Percentiles rank a stretch among this genome's conserved stretches.
Evolutionary conservation across 2,797 vertebrate species (phyloP).

Genomic region (Lutra lutra): DNA sequence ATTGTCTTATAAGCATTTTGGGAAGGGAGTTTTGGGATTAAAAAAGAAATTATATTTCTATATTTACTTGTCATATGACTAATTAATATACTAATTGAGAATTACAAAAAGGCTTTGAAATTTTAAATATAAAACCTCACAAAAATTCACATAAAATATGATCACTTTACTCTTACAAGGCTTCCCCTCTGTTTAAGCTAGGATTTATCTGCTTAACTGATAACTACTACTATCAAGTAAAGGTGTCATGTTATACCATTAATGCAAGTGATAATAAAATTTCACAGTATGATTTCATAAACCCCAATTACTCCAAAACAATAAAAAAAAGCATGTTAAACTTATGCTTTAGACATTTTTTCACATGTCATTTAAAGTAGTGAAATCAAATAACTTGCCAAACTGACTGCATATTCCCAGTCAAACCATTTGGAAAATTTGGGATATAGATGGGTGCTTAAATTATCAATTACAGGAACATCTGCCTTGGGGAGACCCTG

Average conservation of each 20-base stretch:
- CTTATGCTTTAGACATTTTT: slow-evolving; percentile 42
- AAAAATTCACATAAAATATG: slow-evolving; percentile 39
- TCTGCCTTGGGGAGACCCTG: slow-evolving; percentile 9
- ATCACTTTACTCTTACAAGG: slow-evolving; percentile 1
- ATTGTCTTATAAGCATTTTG: not conserved
- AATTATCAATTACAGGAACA: slow-evolving; percentile 45
- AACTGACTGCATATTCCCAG: not conserved
- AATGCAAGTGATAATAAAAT: slow-evolving; percentile 38
- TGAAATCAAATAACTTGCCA: slow-evolving; percentile 51
- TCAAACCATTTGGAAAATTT: slow-evolving; percentile 30
- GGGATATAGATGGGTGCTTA: slow-evolving; percentile 14
- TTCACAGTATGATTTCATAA: slow-evolving; percentile 29
- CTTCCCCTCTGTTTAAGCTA: slow-evolving; percentile 11
- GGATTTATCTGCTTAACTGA: slow-evolving; percentile 43
- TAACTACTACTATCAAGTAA: slow-evolving; percentile 25
- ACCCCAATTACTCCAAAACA: slow-evolving; percentile 45
- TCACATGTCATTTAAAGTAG: slow-evolving; percentile 37
- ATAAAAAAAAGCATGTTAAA: not conserved
- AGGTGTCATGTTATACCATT: not conserved
- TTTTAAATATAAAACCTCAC: slow-evolving; percentile 24
- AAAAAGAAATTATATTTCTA: not conserved
- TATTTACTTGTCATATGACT: not conserved
- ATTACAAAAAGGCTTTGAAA: slow-evolving; percentile 34
- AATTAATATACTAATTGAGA: slow-evolving; percentile 44
- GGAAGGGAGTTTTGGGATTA: not conserved